phyloP scores from a whole-genome alignment of 2,113 vertebrate species.

The Vulpes ferrilata region DNA sequence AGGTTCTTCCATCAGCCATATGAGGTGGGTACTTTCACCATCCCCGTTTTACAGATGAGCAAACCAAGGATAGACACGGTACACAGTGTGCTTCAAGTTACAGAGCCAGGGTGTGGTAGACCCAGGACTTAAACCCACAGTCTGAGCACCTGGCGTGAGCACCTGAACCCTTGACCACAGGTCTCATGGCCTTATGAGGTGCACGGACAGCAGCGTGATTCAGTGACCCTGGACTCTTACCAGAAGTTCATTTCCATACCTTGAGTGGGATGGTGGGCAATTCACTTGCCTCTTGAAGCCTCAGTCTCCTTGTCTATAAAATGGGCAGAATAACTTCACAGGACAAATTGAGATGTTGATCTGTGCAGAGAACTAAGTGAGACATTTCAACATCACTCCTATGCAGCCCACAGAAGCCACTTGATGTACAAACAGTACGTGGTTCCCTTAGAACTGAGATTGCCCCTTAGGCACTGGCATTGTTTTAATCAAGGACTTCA shows the following conservation, averaged over 20 bases:
- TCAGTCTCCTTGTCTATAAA: neutral
- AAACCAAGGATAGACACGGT: neutral
- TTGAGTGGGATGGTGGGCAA: too few relatives aligned
- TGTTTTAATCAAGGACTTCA: neutral
- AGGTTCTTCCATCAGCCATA: neutral
- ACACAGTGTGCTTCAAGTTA: neutral
- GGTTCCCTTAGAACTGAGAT: neutral
- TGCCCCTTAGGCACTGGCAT: neutral
- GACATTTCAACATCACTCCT: neutral
- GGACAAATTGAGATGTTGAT: neutral
- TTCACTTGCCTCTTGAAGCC: neutral
- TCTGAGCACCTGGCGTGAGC: fast-evolving
- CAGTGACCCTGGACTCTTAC: neutral
- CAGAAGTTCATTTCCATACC: neutral
- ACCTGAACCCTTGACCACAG: neutral
- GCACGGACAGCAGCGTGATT: neutral
- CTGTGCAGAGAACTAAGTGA: neutral
- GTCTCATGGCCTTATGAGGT: fast-evolving
- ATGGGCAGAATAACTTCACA: neutral
- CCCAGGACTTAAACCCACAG: neutral
- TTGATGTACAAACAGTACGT: neutral
- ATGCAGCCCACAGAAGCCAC: neutral
- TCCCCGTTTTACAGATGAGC: neutral
- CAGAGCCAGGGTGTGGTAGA: neutral
- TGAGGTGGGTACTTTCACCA: too few relatives aligned